Evolutionary conservation across 2,888 invertebrate genomes (phyloP), one percentile per base, ranked within the genome.

Genomic region (Lobophora halterata): DNA sequence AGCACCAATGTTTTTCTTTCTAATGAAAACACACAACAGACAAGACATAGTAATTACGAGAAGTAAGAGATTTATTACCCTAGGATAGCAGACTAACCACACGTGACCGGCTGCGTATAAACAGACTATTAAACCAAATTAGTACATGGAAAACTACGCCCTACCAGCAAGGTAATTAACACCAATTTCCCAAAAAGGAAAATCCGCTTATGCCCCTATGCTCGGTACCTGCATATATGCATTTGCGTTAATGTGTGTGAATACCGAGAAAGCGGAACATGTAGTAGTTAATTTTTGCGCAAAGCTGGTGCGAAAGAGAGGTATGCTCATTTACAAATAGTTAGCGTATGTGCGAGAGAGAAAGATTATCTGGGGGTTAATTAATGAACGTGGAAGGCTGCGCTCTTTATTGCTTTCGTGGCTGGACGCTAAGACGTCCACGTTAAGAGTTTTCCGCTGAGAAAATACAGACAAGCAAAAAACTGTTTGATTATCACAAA

Each of bases 331-430:
- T 88, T 88, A 86, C 78, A 77, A 79, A 77, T 80, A 75, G 76
- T 79, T 77, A 72, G 56, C 55, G 55, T 53, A 63, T 64, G 88
- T 75, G 71, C 46, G 76, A 88, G 69, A 34, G 79, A 58, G 88
- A 87, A 42, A 63, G 75, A 38, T 49, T 57, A 59, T 70, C 65
- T 61, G 71, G 79, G 80, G 80, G 87, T 87, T 88, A 88, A 88
- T 88, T 88, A 88, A 88, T 88, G 88, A 88, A 88, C 83, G 88
- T 86, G 78, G 87, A 88, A 87, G 88, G 82, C 79, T 82, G 88
- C 83, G 85, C 82, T 86, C 87, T 87, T 87, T 87, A 87, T 87
- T 87, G 85, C 87, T 83, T 86, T 83, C 79, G 79, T 85, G 79
- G 82, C 83, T 82, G 81, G 82, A 79, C 79, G 82, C 76, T 82